These are phyloP conservation scores for Ethmia dodecea DNA, from an alignment of 2,888 invertebrate species.

Conservation along the genomic window DNA sequence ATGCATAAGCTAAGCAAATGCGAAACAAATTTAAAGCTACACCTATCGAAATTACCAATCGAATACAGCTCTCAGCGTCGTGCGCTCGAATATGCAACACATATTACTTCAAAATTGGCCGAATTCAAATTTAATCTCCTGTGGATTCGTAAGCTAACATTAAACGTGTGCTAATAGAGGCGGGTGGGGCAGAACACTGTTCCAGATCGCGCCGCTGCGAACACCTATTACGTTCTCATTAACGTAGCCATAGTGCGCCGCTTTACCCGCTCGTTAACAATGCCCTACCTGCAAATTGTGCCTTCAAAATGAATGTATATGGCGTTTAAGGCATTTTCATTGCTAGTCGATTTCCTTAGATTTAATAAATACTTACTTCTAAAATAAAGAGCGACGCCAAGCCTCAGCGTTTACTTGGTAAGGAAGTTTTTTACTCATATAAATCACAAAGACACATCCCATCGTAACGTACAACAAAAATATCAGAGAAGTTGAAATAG, in stretches of 20 bases:
- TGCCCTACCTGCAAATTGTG: constrained; percentile 46
- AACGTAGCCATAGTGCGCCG: constrained; percentile 45
- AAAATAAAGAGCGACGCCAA: too few relatives aligned
- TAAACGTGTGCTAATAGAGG: constrained; percentile 30
- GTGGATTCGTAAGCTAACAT: constrained; percentile 35
- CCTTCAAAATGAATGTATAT: constrained; percentile 48
- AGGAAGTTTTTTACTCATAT: too few relatives aligned
- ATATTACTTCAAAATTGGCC: neutral
- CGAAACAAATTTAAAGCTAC: too few relatives aligned
- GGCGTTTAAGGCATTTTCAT: constrained; percentile 28
- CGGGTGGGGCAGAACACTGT: constrained; percentile 29
- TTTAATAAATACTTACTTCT: too few relatives aligned
- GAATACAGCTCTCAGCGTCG: too few relatives aligned
- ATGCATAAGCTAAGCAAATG: too few relatives aligned
- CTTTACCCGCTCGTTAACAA: constrained; percentile 56
- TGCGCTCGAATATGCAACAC: neutral
- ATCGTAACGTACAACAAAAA: too few relatives aligned
- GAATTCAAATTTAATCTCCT: constrained; percentile 37
- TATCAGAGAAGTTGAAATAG: too few relatives aligned
- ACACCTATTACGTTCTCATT: constrained; percentile 64
- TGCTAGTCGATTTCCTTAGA: too few relatives aligned
- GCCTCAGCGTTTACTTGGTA: too few relatives aligned
- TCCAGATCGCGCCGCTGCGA: constrained; percentile 40
- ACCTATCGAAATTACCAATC: neutral
- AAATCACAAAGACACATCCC: too few relatives aligned